Evolutionary conservation across 2,113 vertebrate species (phyloP).

Genomic region (Neogobius melanostomus): DNA sequence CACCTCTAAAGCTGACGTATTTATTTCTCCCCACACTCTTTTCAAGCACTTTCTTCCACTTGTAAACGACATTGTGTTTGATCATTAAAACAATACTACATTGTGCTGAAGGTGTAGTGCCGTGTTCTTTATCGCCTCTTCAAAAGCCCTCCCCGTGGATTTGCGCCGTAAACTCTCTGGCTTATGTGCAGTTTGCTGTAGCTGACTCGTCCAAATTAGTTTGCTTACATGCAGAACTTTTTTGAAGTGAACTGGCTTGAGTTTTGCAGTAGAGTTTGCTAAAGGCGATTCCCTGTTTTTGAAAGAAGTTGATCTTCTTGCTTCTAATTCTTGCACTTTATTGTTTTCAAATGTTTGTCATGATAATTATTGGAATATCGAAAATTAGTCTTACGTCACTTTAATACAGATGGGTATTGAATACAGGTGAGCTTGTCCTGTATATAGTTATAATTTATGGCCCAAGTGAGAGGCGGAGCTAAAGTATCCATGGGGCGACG

Average conservation of each 20-base stretch:
- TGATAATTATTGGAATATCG: no score
- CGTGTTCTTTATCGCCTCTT: constrained; percentile 29
- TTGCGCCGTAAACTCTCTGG: not conserved
- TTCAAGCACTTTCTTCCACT: constrained; percentile 14
- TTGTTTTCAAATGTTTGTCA: no score
- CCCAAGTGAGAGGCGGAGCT: no score
- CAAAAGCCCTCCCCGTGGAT: constrained; percentile 10
- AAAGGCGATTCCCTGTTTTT: no score
- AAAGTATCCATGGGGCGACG: no score
- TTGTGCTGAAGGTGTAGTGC: constrained; percentile 19
- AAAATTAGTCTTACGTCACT: no score
- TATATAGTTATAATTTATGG: no score
- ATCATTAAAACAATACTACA: constrained; percentile 31
- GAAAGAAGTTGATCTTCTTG: no score
- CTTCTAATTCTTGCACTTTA: no score
- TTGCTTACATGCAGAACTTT: not conserved
- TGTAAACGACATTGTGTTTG: constrained; percentile 13
- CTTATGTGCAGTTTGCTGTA: not conserved
- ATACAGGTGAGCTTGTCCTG: no score
- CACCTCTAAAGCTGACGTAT: constrained; percentile 35
- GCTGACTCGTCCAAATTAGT: not conserved
- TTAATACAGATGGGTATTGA: no score
- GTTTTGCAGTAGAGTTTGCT: no score
- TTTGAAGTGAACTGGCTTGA: not conserved
- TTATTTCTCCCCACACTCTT: constrained; percentile 26